Percentiles rank a stretch among this genome's conserved stretches.
Evolutionary conservation across 2,797 vertebrate genomes (phyloP).

Genomic region (Danio tinwini): DNA sequence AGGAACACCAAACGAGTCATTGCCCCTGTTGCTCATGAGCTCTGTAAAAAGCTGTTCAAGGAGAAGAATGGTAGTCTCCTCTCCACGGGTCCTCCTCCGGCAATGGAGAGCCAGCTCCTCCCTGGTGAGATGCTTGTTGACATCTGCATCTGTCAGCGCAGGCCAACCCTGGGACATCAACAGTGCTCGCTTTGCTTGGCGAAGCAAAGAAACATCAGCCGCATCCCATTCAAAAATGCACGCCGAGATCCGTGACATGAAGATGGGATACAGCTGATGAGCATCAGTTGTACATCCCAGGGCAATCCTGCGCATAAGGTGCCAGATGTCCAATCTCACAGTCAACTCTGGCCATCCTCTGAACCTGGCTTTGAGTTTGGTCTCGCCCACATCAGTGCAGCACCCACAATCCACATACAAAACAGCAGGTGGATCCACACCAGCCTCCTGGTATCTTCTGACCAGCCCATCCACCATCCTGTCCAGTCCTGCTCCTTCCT

Average conservation of each 20-base stretch:
- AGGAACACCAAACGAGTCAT: conserved; percentile 50
- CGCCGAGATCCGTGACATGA: conserved; percentile 11
- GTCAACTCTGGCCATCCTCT: conserved; percentile 10
- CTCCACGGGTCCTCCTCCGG: conserved; percentile 40
- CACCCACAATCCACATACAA: conserved; percentile 53
- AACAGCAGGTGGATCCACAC: conserved; percentile 8
- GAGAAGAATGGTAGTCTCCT: conserved; percentile 20
- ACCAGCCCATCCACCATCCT: conserved; percentile 24
- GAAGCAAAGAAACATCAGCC: conserved; percentile 7
- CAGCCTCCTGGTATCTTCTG: conserved; percentile 12
- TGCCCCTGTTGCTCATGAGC: conserved; percentile 25
- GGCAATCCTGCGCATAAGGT: conserved; percentile 33
- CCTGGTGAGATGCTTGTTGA: conserved; percentile 11
- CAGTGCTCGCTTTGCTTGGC: conserved; percentile 30
- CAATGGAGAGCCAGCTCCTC: conserved; percentile 43
- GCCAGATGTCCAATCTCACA: conserved; percentile 43
- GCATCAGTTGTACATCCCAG: conserved; percentile 25
- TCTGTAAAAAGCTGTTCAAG: conserved; percentile 13
- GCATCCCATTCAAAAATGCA: conserved; percentile 42
- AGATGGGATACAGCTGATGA: conserved; percentile 24
- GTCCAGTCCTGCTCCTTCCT: conserved; percentile 39
- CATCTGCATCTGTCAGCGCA: background rate
- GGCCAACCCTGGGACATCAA: conserved; percentile 16
- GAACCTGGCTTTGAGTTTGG: conserved; percentile 39
- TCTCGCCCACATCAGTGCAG: conserved; percentile 25